These are phyloP conservation scores for Misgurnus anguillicaudatus DNA, from an alignment of 2,113 vertebrate species.

Conservation along the genomic window DNA sequence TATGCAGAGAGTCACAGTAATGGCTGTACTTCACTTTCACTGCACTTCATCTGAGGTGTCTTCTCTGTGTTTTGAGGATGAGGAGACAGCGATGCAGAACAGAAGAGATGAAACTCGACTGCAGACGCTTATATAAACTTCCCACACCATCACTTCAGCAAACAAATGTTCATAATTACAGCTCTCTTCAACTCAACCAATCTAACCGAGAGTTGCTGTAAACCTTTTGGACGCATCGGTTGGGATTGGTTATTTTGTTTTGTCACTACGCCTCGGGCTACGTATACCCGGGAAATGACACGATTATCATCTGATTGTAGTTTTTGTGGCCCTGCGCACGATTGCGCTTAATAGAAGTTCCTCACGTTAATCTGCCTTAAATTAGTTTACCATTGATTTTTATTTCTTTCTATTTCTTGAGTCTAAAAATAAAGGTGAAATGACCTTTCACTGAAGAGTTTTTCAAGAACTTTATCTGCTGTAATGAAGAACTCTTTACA, in stretches of 20 bases:
- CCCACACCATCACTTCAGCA: slow-evolving; percentile 31
- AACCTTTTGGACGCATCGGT: neutral
- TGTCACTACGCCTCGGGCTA: neutral
- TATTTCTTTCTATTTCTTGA: too few relatives aligned
- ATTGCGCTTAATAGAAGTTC: neutral
- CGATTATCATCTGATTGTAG: too few relatives aligned
- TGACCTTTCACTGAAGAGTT: too few relatives aligned
- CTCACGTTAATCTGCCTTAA: too few relatives aligned
- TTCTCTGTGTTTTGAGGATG: neutral
- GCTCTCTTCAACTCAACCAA: neutral
- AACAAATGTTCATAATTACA: slow-evolving; percentile 44
- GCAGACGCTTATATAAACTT: slow-evolving; percentile 46
- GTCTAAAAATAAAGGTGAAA: too few relatives aligned
- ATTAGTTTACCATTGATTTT: too few relatives aligned
- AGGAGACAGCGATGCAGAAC: neutral
- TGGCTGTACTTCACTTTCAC: neutral
- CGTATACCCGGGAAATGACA: too few relatives aligned
- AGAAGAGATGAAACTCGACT: slow-evolving; percentile 20
- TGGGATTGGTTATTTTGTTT: neutral
- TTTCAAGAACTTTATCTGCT: too few relatives aligned
- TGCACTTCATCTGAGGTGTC: neutral
- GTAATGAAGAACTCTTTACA: too few relatives aligned
- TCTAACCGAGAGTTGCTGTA: neutral
- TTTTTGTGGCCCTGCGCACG: too few relatives aligned
- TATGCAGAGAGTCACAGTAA: too few relatives aligned